Evolutionary conservation across 2,113 vertebrate species (phyloP).

Genomic region (Onychorhynchus coronatus): DNA sequence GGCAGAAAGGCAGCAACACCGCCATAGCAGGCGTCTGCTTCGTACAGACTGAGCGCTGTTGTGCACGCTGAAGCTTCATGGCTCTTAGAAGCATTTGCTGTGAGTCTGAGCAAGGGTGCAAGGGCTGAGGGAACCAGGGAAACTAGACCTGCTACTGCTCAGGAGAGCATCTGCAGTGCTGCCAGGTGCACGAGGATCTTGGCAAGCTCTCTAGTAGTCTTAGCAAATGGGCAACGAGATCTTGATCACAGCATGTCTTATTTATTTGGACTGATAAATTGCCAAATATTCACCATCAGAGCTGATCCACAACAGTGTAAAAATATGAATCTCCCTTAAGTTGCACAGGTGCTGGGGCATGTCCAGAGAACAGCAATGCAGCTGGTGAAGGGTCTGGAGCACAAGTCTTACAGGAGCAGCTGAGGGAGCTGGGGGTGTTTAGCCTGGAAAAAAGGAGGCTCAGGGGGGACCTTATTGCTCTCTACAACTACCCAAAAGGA

Average conservation of each 20-base stretch:
- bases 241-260: not conserved
- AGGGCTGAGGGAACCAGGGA: not conserved
- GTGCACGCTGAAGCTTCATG: accelerated
- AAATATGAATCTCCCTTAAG: not conserved
- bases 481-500: not conserved
- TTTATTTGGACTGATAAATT: not conserved
- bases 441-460: not conserved
- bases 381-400: not conserved
- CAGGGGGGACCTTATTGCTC: accelerated
- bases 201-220: not conserved
- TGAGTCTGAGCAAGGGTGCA: not conserved
- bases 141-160: not conserved
- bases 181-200: not conserved
- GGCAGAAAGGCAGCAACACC: not conserved
- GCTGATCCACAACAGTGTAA: not conserved
- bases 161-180: not conserved
- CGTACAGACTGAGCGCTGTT: accelerated
- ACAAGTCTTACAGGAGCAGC: not conserved
- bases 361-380: not conserved
- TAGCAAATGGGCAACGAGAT: not conserved
- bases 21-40: not conserved
- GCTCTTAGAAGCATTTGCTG: accelerated
- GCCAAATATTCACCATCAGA: not conserved
- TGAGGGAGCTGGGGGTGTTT: not conserved
- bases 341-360: not conserved